Percentiles rank a stretch among this genome's conserved stretches.
Evolutionary conservation across 2,888 invertebrate species (phyloP).

Genomic region (Phrixothrix hirtus): DNA sequence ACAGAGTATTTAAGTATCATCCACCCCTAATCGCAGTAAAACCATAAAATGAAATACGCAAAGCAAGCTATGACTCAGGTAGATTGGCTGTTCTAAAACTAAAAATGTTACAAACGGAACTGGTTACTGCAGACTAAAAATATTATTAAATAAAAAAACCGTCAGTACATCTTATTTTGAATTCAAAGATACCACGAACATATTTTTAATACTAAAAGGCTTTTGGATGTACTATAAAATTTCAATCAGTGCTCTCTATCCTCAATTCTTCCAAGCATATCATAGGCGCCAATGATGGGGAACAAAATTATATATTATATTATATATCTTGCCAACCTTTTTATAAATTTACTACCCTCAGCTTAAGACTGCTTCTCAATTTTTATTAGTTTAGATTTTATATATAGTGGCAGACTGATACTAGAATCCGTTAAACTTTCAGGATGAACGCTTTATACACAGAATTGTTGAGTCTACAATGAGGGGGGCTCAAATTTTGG

Average conservation of each 20-base stretch:
- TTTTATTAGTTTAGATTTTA: constrained; percentile 39
- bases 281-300: constrained; percentile 42
- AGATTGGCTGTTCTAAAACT: constrained; percentile 34
- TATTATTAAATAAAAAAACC: constrained; percentile 4
- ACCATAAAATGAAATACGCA: background rate
- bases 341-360: constrained; percentile 38
- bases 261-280: constrained; percentile 38
- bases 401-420: too few relatives aligned
- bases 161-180: constrained; percentile 7
- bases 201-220: constrained; percentile 29
- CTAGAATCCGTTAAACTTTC: too few relatives aligned
- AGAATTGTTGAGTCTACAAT: too few relatives aligned
- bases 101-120: constrained; percentile 1
- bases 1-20: too few relatives aligned
- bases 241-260: constrained; percentile 16
- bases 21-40: background rate
- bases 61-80: constrained; percentile 31
- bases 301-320: constrained; percentile 41
- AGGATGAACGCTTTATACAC: too few relatives aligned
- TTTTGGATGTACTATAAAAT: constrained; percentile 29
- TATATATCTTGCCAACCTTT: constrained; percentile 49
- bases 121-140: constrained; percentile 9
- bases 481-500: too few relatives aligned
- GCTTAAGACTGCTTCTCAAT: constrained; percentile 53
- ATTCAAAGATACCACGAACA: constrained; percentile 20